Percentiles rank a stretch among this genome's conserved stretches.
Conservation (phyloP, 2,797 vertebrate species). For the Myotis pilosus region DNA sequence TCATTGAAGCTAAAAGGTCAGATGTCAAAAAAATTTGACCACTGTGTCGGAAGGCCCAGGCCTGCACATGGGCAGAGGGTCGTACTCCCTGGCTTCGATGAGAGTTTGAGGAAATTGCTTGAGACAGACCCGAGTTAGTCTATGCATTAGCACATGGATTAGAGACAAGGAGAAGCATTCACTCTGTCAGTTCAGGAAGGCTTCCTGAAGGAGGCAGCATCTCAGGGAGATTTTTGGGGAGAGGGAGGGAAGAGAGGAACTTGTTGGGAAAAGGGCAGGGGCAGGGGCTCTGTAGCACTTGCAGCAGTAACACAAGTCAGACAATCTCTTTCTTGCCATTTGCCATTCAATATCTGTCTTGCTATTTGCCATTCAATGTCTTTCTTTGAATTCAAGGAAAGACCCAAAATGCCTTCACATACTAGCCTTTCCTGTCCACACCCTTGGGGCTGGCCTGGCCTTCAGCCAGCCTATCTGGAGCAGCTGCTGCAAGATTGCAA, state of each 20-base stretch:
- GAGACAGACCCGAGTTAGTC: not conserved
- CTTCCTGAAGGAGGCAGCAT: slow-evolving; percentile 21
- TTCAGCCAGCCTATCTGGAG: not conserved
- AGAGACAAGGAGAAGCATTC: not conserved
- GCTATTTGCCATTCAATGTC: not conserved
- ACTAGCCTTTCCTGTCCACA: not conserved
- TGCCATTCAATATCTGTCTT: not conserved
- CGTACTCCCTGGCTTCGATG: not conserved
- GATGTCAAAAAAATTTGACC: not conserved
- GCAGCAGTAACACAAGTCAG: not conserved
- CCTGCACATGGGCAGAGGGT: not conserved
- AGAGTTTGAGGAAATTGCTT: not conserved
- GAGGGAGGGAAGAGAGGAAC: not conserved
- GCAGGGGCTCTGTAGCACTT: not conserved
- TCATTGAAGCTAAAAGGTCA: not conserved
- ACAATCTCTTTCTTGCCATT: not conserved
- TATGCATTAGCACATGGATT: not conserved
- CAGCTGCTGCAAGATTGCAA: not conserved
- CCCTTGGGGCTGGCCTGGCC: not conserved
- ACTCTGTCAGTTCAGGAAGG: not conserved
- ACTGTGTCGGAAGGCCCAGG: not conserved
- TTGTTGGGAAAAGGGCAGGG: not conserved
- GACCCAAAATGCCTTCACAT: not conserved
- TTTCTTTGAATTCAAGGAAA: not conserved
- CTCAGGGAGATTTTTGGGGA: not conserved